Conservation (phyloP, 1,140 invertebrate genomes). For the Hyphantria cunea region DNA sequence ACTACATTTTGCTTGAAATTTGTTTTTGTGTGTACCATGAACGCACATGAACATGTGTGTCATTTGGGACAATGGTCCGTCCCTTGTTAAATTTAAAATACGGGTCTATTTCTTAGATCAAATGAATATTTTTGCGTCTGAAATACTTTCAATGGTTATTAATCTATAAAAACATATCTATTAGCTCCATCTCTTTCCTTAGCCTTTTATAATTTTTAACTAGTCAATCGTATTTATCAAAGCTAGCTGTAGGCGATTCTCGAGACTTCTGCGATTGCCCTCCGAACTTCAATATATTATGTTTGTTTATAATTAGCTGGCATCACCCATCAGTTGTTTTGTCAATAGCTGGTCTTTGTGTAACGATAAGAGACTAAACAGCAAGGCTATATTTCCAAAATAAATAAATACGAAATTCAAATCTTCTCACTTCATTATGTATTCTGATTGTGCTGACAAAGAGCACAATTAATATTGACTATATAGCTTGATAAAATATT, state of each 20-base stretch:
- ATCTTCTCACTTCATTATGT: no score
- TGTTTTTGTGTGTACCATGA: no score
- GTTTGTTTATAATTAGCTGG: conserved; percentile 75
- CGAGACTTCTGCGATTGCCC: conserved; percentile 70
- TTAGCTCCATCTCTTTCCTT: conserved; percentile 17
- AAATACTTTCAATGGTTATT: no score
- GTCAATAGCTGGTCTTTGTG: not conserved
- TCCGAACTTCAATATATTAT: conserved; percentile 55
- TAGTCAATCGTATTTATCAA: conserved; percentile 67
- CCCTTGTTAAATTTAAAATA: no score
- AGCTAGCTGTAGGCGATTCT: conserved; percentile 60
- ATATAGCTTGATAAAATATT: no score
- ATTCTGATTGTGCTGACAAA: no score
- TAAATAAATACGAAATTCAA: not conserved
- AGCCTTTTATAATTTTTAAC: conserved; percentile 38
- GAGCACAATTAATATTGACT: no score
- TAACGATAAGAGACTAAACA: not conserved
- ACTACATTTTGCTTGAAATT: no score
- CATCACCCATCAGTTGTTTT: conserved; percentile 43
- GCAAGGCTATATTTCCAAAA: not conserved
- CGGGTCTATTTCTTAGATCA: no score
- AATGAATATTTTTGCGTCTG: no score
- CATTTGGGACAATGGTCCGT: no score
- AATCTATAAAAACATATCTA: not conserved
- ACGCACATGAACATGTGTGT: no score